Conservation (phyloP, 2,797 vertebrate genomes). For the Paedocypris micromegethes region DNA sequence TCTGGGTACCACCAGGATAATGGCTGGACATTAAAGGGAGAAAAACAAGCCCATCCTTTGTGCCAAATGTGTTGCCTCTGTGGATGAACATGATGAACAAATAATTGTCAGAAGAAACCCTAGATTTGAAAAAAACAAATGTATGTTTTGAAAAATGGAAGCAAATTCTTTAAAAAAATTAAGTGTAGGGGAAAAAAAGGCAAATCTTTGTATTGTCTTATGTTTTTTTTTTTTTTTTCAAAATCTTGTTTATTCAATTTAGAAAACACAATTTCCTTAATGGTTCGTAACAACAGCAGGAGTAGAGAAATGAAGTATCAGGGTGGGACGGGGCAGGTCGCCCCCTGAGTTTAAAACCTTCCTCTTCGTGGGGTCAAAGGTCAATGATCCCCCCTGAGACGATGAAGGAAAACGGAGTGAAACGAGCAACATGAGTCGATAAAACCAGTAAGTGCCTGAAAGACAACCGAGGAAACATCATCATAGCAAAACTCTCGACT, state of each 20-base stretch:
- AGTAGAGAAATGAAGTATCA: conserved; percentile 64
- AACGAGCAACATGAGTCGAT: conserved; percentile 5
- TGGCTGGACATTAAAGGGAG: conserved; percentile 3
- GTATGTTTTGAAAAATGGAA: too few relatives aligned
- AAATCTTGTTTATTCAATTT: conserved; percentile 81
- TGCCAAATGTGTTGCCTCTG: neutral
- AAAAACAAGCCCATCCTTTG: neutral
- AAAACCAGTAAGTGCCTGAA: neutral
- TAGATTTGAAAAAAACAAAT: too few relatives aligned
- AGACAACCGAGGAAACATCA: conserved; percentile 28
- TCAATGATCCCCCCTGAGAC: conserved; percentile 38
- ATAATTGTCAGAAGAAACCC: too few relatives aligned
- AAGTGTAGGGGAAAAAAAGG: too few relatives aligned
- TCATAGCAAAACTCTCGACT: conserved; percentile 65
- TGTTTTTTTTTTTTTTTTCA: conserved; percentile 53
- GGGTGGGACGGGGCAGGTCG: conserved; percentile 62
- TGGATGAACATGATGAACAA: too few relatives aligned
- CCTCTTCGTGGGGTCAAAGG: conserved; percentile 50
- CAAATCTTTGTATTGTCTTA: too few relatives aligned
- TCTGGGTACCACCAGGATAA: neutral
- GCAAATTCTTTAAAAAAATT: too few relatives aligned
- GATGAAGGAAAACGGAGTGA: neutral
- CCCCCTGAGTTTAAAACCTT: conserved; percentile 74
- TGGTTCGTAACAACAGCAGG: conserved; percentile 75
- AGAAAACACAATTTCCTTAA: conserved; percentile 77